A percentile compares a stretch with the other conserved stretches of the same genome.
These are phyloP conservation scores for Hestina assimilis DNA, from an alignment of 1,140 invertebrate species.

Conservation along the genomic window DNA sequence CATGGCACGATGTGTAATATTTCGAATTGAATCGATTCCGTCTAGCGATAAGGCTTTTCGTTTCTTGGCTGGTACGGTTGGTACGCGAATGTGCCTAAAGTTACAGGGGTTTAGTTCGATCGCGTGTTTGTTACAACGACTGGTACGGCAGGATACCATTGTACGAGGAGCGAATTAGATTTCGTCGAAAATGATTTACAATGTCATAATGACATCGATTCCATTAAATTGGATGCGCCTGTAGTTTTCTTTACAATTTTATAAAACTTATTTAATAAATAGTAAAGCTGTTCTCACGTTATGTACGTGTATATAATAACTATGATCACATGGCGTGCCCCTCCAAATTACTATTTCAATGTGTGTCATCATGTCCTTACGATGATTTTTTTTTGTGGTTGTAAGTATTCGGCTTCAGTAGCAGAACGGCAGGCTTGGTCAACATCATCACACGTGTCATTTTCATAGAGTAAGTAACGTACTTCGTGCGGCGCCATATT, in stretches of 20 bases:
- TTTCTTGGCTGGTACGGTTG: slow-evolving; percentile 63
- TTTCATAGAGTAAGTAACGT: no score
- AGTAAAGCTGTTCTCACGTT: no score
- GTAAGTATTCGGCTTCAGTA: no score
- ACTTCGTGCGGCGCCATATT: no score
- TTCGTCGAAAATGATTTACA: slow-evolving; percentile 45
- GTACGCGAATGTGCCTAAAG: slow-evolving; percentile 59
- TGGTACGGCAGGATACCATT: slow-evolving; percentile 52
- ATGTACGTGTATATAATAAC: no score
- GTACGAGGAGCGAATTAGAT: slow-evolving; percentile 42
- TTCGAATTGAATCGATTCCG: slow-evolving; percentile 71
- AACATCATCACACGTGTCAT: no score
- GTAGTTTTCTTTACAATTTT: background rate
- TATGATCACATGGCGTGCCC: no score
- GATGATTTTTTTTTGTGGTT: no score
- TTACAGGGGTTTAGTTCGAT: slow-evolving; percentile 52
- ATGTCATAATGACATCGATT: slow-evolving; percentile 41
- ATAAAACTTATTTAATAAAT: no score
- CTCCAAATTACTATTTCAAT: no score
- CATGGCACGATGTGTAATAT: slow-evolving; percentile 70
- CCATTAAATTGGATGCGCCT: slow-evolving; percentile 12
- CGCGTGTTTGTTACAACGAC: slow-evolving; percentile 54
- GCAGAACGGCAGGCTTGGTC: no score
- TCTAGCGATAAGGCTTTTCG: slow-evolving; percentile 66
- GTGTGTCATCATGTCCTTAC: no score